Evolutionary conservation across 1,140 invertebrate species (phyloP).

Genomic region (Drosophila rhopaloa): DNA sequence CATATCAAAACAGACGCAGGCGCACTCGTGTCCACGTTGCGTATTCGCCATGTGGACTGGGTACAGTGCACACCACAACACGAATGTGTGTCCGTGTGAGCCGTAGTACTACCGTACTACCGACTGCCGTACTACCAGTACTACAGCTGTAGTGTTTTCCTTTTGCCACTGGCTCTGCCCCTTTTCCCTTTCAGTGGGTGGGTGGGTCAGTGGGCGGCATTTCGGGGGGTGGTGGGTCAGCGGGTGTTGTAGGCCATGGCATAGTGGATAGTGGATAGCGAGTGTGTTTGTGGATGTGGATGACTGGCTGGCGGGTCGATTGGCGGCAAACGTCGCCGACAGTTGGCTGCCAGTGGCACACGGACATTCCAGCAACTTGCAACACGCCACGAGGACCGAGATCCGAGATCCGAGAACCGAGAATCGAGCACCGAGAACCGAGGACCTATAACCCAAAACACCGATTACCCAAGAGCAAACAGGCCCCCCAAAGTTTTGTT

Average conservation of each 20-base stretch:
- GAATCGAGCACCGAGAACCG: background rate
- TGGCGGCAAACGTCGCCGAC: constrained; percentile 13
- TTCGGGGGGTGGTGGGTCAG: constrained; percentile 1
- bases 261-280: background rate
- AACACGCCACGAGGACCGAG: constrained; percentile 15
- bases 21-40: constrained; percentile 39
- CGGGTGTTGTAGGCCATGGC: background rate
- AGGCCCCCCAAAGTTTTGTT: background rate
- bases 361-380: constrained; percentile 18
- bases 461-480: background rate
- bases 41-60: constrained; percentile 29
- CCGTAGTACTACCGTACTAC: constrained; percentile 37
- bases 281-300: constrained; percentile 2
- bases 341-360: constrained; percentile 23
- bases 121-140: constrained; percentile 11
- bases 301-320: constrained; percentile 5
- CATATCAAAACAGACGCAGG: constrained; percentile 48
- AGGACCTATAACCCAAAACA: background rate
- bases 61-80: background rate
- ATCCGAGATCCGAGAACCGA: background rate
- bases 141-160: constrained; percentile 7
- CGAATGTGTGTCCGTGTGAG: constrained; percentile 7
- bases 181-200: background rate
- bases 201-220: constrained; percentile 4
- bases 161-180: background rate